phyloP scores from a whole-genome alignment of 2,888 invertebrate genomes.

The Entomobrya multifasciata region DNA sequence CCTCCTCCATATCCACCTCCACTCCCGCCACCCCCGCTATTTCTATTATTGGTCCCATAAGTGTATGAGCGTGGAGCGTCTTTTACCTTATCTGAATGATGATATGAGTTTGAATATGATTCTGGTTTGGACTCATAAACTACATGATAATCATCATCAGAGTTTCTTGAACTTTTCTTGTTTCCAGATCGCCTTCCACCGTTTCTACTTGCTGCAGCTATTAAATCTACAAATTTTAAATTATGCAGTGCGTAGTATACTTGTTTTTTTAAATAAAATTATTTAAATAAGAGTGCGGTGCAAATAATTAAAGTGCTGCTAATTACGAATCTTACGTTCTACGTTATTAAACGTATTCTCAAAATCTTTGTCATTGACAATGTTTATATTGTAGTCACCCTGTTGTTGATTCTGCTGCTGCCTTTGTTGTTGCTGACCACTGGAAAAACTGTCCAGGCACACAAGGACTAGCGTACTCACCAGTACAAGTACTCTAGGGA shows the following conservation, averaged over 20 bases:
- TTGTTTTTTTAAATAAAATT: too few species aligned
- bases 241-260: too few species aligned
- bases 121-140: conserved; percentile 66
- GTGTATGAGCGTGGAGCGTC: conserved; percentile 18
- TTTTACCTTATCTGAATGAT: conserved; percentile 50
- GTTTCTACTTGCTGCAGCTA: conserved; percentile 48
- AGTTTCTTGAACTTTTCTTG: conserved; percentile 57
- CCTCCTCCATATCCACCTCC: conserved; percentile 12
- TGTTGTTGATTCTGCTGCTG: conserved; percentile 30
- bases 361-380: conserved; percentile 49
- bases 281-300: too few species aligned
- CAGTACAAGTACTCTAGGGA: conserved; percentile 17
- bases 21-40: conserved; percentile 1
- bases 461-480: conserved; percentile 33
- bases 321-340: conserved; percentile 45
- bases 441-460: conserved; percentile 17
- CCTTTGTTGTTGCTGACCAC: conserved; percentile 8
- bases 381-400: conserved; percentile 42
- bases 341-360: conserved; percentile 46
- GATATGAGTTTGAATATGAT: conserved; percentile 57
- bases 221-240: conserved; percentile 49
- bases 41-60: conserved; percentile 32
- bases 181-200: conserved; percentile 24
- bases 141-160: conserved; percentile 65
- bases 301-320: neutral